Evolutionary conservation across 2,888 invertebrate species (phyloP).

Genomic region (Chymomyza procnemis): DNA sequence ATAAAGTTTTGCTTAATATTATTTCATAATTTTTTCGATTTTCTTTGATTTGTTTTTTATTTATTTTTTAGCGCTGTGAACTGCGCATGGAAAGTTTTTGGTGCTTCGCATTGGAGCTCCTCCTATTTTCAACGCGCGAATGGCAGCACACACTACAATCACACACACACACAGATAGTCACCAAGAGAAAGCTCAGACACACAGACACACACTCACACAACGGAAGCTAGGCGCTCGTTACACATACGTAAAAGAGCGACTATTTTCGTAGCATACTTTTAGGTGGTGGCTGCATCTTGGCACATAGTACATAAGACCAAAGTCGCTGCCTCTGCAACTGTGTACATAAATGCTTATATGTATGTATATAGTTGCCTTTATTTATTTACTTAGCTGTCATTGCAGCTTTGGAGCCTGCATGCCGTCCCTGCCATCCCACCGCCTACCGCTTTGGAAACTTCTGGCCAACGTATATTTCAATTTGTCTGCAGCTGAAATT

Average conservation of each 20-base stretch:
- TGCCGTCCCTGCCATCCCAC: neutral
- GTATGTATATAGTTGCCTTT: constrained; percentile 22
- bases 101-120: constrained; percentile 58
- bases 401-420: constrained; percentile 39
- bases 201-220: constrained; percentile 23
- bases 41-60: constrained; percentile 20
- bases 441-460: constrained; percentile 2
- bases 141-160: constrained; percentile 60
- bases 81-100: constrained; percentile 68
- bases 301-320: constrained; percentile 24
- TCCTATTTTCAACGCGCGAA: constrained; percentile 76
- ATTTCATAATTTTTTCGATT: constrained; percentile 7
- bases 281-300: constrained; percentile 71
- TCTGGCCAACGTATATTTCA: constrained; percentile 58
- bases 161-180: constrained; percentile 21
- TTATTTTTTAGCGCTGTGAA: constrained; percentile 28
- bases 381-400: constrained; percentile 68
- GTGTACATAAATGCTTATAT: constrained; percentile 13
- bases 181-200: constrained; percentile 28
- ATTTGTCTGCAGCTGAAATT: constrained; percentile 75
- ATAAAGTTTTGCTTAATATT: neutral
- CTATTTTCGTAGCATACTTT: constrained; percentile 71
- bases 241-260: constrained; percentile 37
- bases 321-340: neutral
- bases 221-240: neutral